Conservation (phyloP, 2,888 invertebrate genomes). For the Uropetala carovei region DNA sequence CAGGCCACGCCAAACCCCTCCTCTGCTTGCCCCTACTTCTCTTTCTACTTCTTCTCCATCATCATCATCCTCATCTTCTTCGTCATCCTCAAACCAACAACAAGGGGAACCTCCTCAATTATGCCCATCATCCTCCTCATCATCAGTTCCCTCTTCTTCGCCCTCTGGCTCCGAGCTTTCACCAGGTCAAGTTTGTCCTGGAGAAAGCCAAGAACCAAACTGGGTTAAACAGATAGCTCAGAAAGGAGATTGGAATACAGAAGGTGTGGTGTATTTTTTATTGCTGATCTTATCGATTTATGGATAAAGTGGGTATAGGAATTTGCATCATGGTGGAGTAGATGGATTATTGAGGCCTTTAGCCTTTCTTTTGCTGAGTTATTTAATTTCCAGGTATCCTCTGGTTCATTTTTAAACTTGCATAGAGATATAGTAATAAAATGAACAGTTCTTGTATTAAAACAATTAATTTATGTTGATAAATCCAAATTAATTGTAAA, state of each 20-base stretch:
- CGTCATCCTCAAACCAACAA: constrained; percentile 60
- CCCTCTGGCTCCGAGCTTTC: constrained; percentile 65
- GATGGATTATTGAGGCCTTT: too few relatives aligned
- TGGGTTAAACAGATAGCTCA: constrained; percentile 81
- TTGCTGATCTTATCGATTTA: neutral
- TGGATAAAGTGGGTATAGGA: too few relatives aligned
- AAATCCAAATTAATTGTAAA: too few relatives aligned
- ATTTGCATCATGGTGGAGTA: too few relatives aligned
- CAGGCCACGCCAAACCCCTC: constrained; percentile 73
- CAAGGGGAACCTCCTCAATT: constrained; percentile 41
- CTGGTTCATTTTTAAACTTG: too few relatives aligned
- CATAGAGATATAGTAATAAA: too few relatives aligned
- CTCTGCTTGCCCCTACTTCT: constrained; percentile 68
- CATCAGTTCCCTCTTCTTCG: constrained; percentile 67
- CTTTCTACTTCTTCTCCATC: constrained; percentile 45
- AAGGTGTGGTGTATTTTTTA: constrained; percentile 72
- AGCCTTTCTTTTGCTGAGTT: too few relatives aligned
- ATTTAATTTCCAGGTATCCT: too few relatives aligned
- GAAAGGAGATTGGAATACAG: constrained; percentile 73
- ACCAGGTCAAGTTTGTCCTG: constrained; percentile 68
- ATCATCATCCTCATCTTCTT: constrained; percentile 57
- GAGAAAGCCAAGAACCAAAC: constrained; percentile 79
- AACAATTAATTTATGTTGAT: too few relatives aligned
- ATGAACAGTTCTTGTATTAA: too few relatives aligned
- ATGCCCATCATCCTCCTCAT: constrained; percentile 49